Evolutionary conservation across 2,113 vertebrate genomes (phyloP).

Genomic region (Hyperopisus bebe): DNA sequence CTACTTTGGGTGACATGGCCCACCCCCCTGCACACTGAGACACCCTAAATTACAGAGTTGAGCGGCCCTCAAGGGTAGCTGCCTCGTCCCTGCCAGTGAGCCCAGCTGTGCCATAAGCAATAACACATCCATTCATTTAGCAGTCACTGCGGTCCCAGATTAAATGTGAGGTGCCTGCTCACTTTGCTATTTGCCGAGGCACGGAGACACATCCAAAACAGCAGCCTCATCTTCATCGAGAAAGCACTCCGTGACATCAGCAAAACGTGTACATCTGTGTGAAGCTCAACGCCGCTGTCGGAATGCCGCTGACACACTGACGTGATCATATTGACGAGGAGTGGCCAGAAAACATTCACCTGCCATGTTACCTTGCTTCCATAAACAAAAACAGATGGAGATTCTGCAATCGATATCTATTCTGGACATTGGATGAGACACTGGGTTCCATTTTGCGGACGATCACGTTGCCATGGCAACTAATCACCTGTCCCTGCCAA

Average conservation of each 20-base stretch:
- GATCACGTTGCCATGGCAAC: background rate
- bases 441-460: background rate
- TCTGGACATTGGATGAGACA: background rate
- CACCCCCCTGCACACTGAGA: slow-evolving; percentile 38
- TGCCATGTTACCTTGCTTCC: background rate
- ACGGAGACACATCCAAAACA: background rate
- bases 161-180: background rate
- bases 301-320: background rate
- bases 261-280: background rate
- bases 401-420: background rate
- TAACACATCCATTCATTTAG: background rate
- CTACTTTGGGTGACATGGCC: slow-evolving; percentile 49
- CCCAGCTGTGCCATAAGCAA: background rate
- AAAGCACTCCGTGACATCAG: background rate
- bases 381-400: background rate
- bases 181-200: background rate
- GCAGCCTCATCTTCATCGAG: background rate
- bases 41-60: slow-evolving; percentile 50
- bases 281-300: background rate
- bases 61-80: slow-evolving; percentile 39
- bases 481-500: background rate
- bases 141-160: background rate
- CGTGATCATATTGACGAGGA: background rate
- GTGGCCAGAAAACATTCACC: background rate
- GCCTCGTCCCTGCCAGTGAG: slow-evolving; percentile 17